phyloP scores from a whole-genome alignment of 2,113 vertebrate species.

The Hiodon alosoides region DNA sequence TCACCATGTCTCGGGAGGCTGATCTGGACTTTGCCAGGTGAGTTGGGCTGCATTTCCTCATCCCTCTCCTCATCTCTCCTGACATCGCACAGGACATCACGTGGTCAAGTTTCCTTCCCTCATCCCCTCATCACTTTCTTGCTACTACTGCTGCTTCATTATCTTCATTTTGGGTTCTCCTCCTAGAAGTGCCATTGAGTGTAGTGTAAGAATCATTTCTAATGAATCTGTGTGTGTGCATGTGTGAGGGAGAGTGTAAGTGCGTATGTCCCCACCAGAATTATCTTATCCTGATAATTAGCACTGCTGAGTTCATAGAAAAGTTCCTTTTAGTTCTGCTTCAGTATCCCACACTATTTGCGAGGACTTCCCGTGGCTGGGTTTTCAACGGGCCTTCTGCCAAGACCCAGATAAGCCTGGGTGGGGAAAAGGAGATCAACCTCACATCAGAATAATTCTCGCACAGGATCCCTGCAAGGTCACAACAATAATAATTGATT shows the following conservation, averaged over 20 bases:
- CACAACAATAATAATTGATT: conserved; percentile 62
- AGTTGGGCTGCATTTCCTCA: conserved; percentile 2
- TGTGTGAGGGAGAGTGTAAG: not conserved
- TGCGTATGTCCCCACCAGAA: not conserved
- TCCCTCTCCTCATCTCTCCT: not conserved
- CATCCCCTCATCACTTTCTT: too few relatives aligned
- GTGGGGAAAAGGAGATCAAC: conserved; percentile 9
- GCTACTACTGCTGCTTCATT: too few relatives aligned
- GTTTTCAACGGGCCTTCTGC: not conserved
- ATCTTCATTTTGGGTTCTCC: too few relatives aligned
- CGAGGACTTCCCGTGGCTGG: too few relatives aligned
- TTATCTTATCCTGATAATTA: too few relatives aligned
- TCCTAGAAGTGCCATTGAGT: too few relatives aligned
- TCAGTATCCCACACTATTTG: too few relatives aligned
- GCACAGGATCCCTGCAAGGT: conserved; percentile 43
- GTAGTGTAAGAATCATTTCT: too few relatives aligned
- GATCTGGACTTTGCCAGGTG: conserved; percentile 96
- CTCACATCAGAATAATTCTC: conserved; percentile 12
- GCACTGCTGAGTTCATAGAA: too few relatives aligned
- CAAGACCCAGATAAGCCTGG: not conserved
- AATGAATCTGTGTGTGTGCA: not conserved
- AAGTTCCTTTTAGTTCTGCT: too few relatives aligned
- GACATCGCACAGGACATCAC: not conserved
- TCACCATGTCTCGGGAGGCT: conserved; percentile 97
- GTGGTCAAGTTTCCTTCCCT: not conserved